These are phyloP conservation scores for Salminus brasiliensis DNA, from an alignment of 2,113 vertebrate genomes.

Conservation along the genomic window DNA sequence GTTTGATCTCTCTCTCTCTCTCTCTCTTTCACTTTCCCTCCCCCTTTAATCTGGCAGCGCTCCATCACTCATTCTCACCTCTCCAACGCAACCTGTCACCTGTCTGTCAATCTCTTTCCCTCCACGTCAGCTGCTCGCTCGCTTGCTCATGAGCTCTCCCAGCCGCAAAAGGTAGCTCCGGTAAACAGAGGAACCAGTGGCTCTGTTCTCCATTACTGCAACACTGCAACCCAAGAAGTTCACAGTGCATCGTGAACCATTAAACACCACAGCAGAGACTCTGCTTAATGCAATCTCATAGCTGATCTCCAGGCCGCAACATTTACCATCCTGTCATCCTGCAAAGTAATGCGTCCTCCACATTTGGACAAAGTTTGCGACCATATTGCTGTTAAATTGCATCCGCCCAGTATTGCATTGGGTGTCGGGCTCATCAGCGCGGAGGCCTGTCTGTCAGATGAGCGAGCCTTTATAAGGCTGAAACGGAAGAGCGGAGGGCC, in stretches of 20 bases:
- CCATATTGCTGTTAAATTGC: slow-evolving; percentile 68
- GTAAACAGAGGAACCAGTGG: slow-evolving; percentile 32
- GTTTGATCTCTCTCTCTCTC: neutral
- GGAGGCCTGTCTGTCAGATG: slow-evolving; percentile 66
- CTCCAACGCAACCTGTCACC: slow-evolving; percentile 39
- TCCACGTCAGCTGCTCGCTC: neutral
- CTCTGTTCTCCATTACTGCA: slow-evolving; percentile 17
- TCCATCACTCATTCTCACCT: slow-evolving; percentile 42
- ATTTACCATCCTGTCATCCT: slow-evolving; percentile 53
- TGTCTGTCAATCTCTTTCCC: slow-evolving; percentile 48
- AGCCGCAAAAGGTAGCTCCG: slow-evolving; percentile 22
- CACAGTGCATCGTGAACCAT: slow-evolving; percentile 6
- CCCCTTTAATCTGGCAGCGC: slow-evolving; percentile 18
- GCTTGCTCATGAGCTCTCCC: slow-evolving; percentile 16
- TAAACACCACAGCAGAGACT: slow-evolving; percentile 40
- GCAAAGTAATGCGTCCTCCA: slow-evolving; percentile 35
- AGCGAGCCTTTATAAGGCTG: slow-evolving; percentile 63
- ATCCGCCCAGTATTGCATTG: slow-evolving; percentile 58
- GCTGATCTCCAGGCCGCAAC: slow-evolving; percentile 43
- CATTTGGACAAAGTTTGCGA: slow-evolving; percentile 49
- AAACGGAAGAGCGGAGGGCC: slow-evolving; percentile 67
- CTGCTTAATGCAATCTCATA: slow-evolving; percentile 36
- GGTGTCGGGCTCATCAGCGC: slow-evolving; percentile 61
- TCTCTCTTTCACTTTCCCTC: slow-evolving; percentile 8
- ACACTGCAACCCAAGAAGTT: slow-evolving; percentile 26